Conservation (phyloP, 2,113 vertebrate genomes). For the Cettia cetti region DNA sequence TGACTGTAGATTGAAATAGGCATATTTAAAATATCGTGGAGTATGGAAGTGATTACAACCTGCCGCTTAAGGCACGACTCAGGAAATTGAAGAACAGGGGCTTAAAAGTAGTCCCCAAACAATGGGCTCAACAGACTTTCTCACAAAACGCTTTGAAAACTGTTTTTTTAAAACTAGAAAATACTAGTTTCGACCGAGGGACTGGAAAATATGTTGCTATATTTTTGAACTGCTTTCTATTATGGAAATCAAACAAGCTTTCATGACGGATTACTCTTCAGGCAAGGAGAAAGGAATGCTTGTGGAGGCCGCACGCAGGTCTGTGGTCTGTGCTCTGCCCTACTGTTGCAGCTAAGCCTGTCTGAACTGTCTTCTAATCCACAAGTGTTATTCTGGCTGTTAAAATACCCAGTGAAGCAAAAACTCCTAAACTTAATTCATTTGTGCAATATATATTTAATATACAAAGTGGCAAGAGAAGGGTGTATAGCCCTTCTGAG, state of each 20-base stretch:
- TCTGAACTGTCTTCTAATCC: background rate
- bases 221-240: slow-evolving; percentile 35
- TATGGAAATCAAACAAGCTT: slow-evolving; percentile 46
- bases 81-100: slow-evolving; percentile 53
- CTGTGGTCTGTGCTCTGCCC: background rate
- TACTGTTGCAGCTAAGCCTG: background rate
- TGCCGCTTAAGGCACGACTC: background rate
- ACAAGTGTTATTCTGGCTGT: background rate
- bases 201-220: slow-evolving; percentile 41
- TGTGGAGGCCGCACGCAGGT: background rate
- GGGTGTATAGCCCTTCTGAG: background rate
- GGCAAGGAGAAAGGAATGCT: background rate
- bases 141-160: background rate
- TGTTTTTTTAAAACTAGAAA: background rate
- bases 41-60: slow-evolving; percentile 53
- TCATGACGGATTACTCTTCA: background rate
- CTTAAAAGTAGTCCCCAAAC: slow-evolving; percentile 34
- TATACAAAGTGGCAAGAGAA: background rate
- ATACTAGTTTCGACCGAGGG: background rate
- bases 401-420: background rate
- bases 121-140: slow-evolving; percentile 12
- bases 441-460: background rate
- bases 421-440: background rate
- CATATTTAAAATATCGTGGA: background rate
- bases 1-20: background rate